Conservation (phyloP, 2,888 invertebrate genomes). For the Orthosia gothica region DNA sequence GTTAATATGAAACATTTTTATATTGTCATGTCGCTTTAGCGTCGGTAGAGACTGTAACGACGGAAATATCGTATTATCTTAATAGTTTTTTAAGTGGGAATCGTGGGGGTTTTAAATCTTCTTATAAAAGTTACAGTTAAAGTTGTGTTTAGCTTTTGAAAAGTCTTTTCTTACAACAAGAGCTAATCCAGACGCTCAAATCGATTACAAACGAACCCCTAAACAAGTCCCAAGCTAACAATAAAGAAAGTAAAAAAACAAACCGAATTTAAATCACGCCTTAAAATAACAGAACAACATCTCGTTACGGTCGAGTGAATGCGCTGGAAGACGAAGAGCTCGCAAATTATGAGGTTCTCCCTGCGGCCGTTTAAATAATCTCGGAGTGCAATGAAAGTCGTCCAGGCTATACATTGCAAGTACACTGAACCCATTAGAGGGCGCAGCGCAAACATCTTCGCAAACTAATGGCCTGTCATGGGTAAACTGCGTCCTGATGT, state of each 20-base stretch:
- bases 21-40: slow-evolving; percentile 66
- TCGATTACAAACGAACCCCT: not conserved
- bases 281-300: slow-evolving; percentile 72
- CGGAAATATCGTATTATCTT: slow-evolving; percentile 49
- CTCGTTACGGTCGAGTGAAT: slow-evolving; percentile 72
- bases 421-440: slow-evolving; percentile 76
- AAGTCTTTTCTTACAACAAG: not conserved
- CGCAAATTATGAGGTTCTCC: slow-evolving; percentile 78
- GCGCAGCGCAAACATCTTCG: slow-evolving; percentile 77
- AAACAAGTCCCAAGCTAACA: slow-evolving; percentile 23
- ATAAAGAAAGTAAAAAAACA: slow-evolving; percentile 48
- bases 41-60: slow-evolving; percentile 40
- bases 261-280: slow-evolving; percentile 66
- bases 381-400: slow-evolving; percentile 82
- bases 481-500: slow-evolving; percentile 61
- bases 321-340: slow-evolving; percentile 72
- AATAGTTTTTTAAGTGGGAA: slow-evolving; percentile 51
- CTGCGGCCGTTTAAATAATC: slow-evolving; percentile 84
- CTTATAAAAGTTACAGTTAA: slow-evolving; percentile 7
- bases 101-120: slow-evolving; percentile 3
- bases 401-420: slow-evolving; percentile 81
- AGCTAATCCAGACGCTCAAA: slow-evolving; percentile 8
- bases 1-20: slow-evolving; percentile 77
- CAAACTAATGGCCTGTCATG: slow-evolving; percentile 75
- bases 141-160: not conserved